Base-by-base conservation (phyloP, 1,140 invertebrate species). In the Chymomyza costata region DNA sequence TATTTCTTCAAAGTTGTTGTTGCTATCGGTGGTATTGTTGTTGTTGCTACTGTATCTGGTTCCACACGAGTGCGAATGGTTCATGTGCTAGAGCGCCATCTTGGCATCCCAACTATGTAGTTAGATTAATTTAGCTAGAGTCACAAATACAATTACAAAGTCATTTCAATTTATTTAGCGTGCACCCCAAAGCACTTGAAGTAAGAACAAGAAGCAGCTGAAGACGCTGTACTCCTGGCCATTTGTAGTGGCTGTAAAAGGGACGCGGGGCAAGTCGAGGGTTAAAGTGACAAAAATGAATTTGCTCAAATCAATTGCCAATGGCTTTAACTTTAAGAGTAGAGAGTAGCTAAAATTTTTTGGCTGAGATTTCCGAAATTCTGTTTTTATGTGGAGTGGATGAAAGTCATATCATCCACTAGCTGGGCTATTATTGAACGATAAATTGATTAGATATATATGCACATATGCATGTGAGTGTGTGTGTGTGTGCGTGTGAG, bases 381-480 rank as follows among this genome's bases (percentile, higher is more conserved):
- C 55, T 56, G 25, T 49, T 32, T 13, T 25, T 19, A 15, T n/a
- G 35, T 28, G 6, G 6, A 5, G 32, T 34, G 6, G 2, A 34
- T 10, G 8, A 34, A 34, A 34, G 7, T 11, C 7, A 43, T 18
- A 52, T 57, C 61, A 67, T 55, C 80, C 41, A 65, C 38, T 64
- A 51, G 55, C 63, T 71, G 53, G 66, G 64, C 69, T 65, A 73
- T 81, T 83, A 83, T 76, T 68, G 66, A 76, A 51, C 66, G 73
- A 83, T 83, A 83, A 83, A 83, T 83, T 83, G 81, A 83, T 83
- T 83, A 83, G 73, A 81, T 83, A 48, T 18, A 30, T 18, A 66
- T 69, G 65, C 58, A 35, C 48, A 46, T 64, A 53, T 56, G 25
- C 30, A 41, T 1, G 38, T 28, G 31, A 49, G 35, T 38, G 32